Base-by-base conservation (phyloP, 1,140 invertebrate genomes). In the Halictus rubicundus region DNA sequence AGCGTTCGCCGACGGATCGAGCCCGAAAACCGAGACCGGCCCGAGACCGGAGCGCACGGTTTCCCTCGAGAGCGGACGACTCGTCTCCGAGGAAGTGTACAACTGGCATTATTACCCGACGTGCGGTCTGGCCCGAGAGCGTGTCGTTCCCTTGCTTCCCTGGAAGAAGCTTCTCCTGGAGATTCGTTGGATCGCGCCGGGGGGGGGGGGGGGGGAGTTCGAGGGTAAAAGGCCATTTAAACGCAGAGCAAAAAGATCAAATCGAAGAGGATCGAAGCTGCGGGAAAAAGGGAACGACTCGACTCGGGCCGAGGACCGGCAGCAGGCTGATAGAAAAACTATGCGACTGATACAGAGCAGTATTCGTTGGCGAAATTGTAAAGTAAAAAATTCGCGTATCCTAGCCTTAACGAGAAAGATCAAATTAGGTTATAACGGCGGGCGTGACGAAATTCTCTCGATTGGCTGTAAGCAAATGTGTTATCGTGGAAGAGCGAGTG, bases 301-400 rank as follows among this genome's bases (percentile, higher is more conserved):
- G 61, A 42, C 63, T 46, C 52, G 68, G 37, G 14, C 32, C 52
- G 57, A 39, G 46, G 57, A 21, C 32, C 16, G 42, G 39, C 57
- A 60, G 61, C 82, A 60, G 78, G 27, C 82, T 65, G 39, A 60
- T 68, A 60, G 60, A 74, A 79, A 32, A 61, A 90, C 90, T 84
- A 91, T 93, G 91, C 93, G 92, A 93, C 92, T 93, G 92, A 93
- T 92, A 89, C 69, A 90, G 90, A 90, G 84, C 92, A 93, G 92
- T 93, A 93, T 92, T 93, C 88, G 87, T 82, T 84, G 82, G 89
- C 89, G 89, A 88, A 89, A 88, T 88, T 88, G 87, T 85, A 88
- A 89, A 89, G 82, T 79, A 80, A 32, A n/a, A 78, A 84, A 90
- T 88, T 88, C 80, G 82, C 75, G 80, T 86, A 89, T 87, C 83